phyloP scores from a whole-genome alignment of 1,140 invertebrate species.

The Trachelipus rathkii region DNA sequence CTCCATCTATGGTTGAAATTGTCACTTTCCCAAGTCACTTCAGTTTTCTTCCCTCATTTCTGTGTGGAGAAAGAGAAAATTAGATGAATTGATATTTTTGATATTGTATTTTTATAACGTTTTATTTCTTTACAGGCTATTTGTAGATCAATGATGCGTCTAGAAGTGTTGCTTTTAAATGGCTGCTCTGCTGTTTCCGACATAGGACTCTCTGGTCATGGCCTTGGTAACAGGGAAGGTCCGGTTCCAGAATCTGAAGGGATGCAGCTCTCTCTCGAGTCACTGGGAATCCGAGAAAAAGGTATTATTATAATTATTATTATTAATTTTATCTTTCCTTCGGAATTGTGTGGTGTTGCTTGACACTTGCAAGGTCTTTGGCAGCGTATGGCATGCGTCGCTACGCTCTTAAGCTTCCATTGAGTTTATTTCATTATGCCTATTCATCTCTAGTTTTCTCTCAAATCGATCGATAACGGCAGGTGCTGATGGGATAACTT shows the following conservation, averaged over 20 bases:
- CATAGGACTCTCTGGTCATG: slow-evolving; percentile 62
- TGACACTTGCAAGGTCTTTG: too few species aligned
- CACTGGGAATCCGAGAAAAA: slow-evolving; percentile 41
- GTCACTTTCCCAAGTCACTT: too few species aligned
- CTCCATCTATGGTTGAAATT: too few species aligned
- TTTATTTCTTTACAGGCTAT: slow-evolving; percentile 43
- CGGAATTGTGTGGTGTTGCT: too few species aligned
- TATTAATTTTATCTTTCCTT: slow-evolving; percentile 40
- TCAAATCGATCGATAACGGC: too few species aligned
- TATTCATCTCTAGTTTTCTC: too few species aligned
- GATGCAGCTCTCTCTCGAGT: slow-evolving; percentile 27
- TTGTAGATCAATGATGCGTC: slow-evolving; percentile 58
- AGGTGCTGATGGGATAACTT: too few species aligned
- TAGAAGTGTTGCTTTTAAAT: slow-evolving; percentile 60
- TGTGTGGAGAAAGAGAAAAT: neutral
- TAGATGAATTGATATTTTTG: neutral
- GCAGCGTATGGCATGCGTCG: too few species aligned
- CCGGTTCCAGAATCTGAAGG: slow-evolving; percentile 34
- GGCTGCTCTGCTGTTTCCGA: slow-evolving; percentile 64
- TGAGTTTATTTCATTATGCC: too few species aligned
- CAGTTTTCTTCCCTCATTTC: too few species aligned
- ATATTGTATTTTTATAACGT: neutral
- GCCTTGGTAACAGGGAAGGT: slow-evolving; percentile 36
- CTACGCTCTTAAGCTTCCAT: too few species aligned
- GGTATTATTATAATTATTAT: slow-evolving; percentile 48